phyloP scores from a whole-genome alignment of 1,140 invertebrate species.

The Nasonia giraulti region DNA sequence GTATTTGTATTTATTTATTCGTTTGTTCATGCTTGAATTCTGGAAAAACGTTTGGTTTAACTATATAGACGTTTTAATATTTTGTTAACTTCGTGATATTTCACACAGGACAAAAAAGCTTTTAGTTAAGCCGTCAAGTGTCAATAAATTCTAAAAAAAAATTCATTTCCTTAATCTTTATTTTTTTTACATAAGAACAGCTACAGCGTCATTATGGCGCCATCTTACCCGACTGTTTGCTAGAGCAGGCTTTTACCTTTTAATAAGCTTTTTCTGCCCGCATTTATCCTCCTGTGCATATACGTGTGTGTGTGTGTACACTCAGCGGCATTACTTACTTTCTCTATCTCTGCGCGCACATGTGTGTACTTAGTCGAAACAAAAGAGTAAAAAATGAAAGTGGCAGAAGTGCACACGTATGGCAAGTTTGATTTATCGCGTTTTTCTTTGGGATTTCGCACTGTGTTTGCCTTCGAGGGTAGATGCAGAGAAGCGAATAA shows the following conservation, averaged over 20 bases:
- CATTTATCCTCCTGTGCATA: neutral
- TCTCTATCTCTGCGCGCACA: neutral
- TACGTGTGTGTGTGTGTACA: neutral
- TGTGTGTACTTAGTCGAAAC: neutral
- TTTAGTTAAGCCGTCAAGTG: too few relatives aligned
- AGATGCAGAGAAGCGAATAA: neutral
- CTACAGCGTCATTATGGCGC: too few relatives aligned
- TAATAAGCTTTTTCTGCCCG: neutral
- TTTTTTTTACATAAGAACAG: too few relatives aligned
- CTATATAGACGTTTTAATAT: too few relatives aligned
- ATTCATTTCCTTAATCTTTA: too few relatives aligned
- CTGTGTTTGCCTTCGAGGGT: constrained; percentile 21
- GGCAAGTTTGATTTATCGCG: constrained; percentile 9
- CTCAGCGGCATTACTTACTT: neutral
- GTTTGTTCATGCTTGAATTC: too few relatives aligned
- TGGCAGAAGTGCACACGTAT: neutral
- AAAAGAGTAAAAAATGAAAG: neutral
- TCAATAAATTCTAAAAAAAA: too few relatives aligned
- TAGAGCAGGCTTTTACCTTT: neutral
- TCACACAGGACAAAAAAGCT: too few relatives aligned
- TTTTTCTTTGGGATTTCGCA: constrained; percentile 4
- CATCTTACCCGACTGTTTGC: too few relatives aligned
- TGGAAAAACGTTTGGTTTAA: too few relatives aligned
- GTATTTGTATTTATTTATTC: neutral
- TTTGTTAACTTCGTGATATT: too few relatives aligned